Percentiles rank a stretch among this genome's conserved stretches.
Conservation (phyloP, 1,140 invertebrate genomes). For the Drosophila bifasciata region DNA sequence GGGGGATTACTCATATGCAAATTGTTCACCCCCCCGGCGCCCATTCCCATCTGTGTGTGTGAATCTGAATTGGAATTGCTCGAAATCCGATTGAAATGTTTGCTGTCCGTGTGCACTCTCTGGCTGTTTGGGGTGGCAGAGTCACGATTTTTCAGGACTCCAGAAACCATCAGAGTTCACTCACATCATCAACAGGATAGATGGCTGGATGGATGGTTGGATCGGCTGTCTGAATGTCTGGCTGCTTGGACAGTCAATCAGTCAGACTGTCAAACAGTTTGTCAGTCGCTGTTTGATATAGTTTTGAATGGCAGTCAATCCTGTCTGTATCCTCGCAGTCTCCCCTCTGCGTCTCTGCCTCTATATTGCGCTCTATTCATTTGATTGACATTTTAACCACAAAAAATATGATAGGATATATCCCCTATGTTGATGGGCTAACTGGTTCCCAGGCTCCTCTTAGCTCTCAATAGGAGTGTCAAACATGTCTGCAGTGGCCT, state of each 20-base stretch:
- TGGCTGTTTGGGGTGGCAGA: slow-evolving; percentile 26
- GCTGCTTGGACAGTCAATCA: slow-evolving; percentile 48
- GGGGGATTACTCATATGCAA: slow-evolving; percentile 69
- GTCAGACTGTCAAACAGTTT: slow-evolving; percentile 65
- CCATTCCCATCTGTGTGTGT: slow-evolving; percentile 25
- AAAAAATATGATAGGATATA: slow-evolving; percentile 47
- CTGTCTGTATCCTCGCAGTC: slow-evolving; percentile 1
- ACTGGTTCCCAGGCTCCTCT: neutral
- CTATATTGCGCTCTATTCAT: slow-evolving; percentile 34
- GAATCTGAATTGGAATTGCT: slow-evolving; percentile 70
- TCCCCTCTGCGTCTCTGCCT: neutral
- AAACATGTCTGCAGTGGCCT: neutral
- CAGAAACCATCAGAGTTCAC: slow-evolving; percentile 55
- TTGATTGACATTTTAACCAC: slow-evolving; percentile 79
- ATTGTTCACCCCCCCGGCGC: slow-evolving; percentile 31
- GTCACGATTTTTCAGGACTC: slow-evolving; percentile 60
- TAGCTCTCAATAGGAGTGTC: neutral
- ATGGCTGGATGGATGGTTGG: slow-evolving; percentile 6
- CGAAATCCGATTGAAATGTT: slow-evolving; percentile 81
- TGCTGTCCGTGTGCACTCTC: slow-evolving; percentile 65
- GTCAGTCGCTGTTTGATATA: slow-evolving; percentile 64
- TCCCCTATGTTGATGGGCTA: too few species aligned
- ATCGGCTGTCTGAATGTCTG: neutral
- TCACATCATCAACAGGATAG: slow-evolving; percentile 47
- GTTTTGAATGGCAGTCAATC: slow-evolving; percentile 64